Evolutionary conservation across 2,797 vertebrate species (phyloP).

Genomic region (Melopsittacus undulatus): DNA sequence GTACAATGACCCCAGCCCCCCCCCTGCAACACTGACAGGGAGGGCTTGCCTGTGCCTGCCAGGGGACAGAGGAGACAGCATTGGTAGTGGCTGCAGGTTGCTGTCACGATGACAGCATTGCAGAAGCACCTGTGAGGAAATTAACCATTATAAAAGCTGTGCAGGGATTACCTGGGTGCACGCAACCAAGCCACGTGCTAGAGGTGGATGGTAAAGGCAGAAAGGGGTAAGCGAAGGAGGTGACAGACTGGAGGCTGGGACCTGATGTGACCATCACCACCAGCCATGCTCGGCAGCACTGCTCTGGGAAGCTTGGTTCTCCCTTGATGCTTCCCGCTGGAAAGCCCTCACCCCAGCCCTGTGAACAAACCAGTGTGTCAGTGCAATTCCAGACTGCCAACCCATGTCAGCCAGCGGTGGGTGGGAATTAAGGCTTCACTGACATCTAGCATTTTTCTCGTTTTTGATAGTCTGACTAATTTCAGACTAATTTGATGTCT

Average conservation of each 20-base stretch:
- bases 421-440: not conserved
- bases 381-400: conserved; percentile 10
- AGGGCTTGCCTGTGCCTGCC: not conserved
- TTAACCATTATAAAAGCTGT: not conserved
- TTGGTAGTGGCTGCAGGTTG: not conserved
- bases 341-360: not conserved
- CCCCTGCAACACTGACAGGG: fast-evolving
- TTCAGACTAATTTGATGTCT: conserved; percentile 6
- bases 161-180: not conserved
- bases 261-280: fast-evolving
- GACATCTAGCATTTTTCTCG: conserved; percentile 36
- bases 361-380: not conserved
- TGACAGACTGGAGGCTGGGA: not conserved
- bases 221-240: not conserved
- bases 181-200: fast-evolving
- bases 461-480: conserved; percentile 45
- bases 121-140: not conserved
- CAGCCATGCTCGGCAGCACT: fast-evolving
- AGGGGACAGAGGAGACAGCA: not conserved
- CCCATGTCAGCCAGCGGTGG: fast-evolving
- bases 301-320: not conserved
- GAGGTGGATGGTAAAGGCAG: not conserved
- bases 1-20: not conserved
- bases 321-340: not conserved
- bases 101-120: not conserved